Base-by-base conservation (phyloP, 2,113 vertebrate genomes). In the Channa maculata region DNA sequence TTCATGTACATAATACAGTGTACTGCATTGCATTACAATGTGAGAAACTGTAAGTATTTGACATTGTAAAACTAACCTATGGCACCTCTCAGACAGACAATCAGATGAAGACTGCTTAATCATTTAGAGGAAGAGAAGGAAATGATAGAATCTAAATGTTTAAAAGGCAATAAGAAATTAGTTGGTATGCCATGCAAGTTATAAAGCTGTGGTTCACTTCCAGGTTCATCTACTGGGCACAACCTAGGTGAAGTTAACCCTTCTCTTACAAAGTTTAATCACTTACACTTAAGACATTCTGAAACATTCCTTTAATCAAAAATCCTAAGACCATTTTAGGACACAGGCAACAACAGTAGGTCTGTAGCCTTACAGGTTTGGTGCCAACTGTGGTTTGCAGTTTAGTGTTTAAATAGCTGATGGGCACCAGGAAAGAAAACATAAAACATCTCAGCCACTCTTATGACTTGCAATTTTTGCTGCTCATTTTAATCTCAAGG, bases 401-500 rank as follows among this genome's bases (percentile, higher is more conserved):
- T 86, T 77, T 74, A 77, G 70, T 85, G 75, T 44, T 50, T 48
- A 34, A 49, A 67, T 66, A 43, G 36, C 63, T 37, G 65, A 49
- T 24, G 15, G 44, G 43, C 79, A 79, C 39, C 2, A 10, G 11
- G 7, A 71, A 84, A 68, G 43, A 51, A 24, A 41, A 43, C 63
- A 15, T 9, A 36, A 52, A 73, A 60, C 66, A 45, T 58, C 34
- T 46, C 39, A 57, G 50, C 33, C 57, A 54, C 51, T 36, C 4
- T 65, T 39, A 71, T 58, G 55, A 57, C 60, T 68, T 63, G 37
- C 33, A 41, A 45, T 70, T 77, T 74, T 5, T 74, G n/a, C 58
- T 71, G 75, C 68, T 67, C 80, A 80, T 79, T 81, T 76, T 80
- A 69, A 73, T 84, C 71, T 76, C 54, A 39, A 8, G 60, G 79